Evolutionary conservation across 2,113 vertebrate genomes (phyloP).

Genomic region (Lipotes vexillifer): DNA sequence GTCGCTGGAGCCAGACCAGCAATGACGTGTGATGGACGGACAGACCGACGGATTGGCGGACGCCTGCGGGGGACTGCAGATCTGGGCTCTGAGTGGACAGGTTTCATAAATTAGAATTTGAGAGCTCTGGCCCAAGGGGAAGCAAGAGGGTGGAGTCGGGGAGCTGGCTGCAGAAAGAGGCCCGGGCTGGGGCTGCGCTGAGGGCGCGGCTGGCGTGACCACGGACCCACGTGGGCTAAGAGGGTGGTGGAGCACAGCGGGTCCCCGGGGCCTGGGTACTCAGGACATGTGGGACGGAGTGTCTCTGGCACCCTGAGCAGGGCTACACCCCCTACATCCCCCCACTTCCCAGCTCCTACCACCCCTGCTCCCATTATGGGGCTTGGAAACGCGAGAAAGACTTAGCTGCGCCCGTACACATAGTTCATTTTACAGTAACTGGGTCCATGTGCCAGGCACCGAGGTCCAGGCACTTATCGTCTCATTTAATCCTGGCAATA

Average conservation of each 20-base stretch:
- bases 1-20: background rate
- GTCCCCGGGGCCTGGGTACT: background rate
- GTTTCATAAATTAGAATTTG: background rate
- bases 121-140: background rate
- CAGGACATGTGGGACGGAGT: background rate
- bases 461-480: background rate
- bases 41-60: background rate
- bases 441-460: background rate
- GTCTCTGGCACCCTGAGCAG: background rate
- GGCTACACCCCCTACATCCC: rapidly evolving
- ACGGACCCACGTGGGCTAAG: background rate
- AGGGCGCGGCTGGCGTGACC: rapidly evolving
- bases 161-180: background rate
- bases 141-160: background rate
- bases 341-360: background rate
- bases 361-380: rapidly evolving
- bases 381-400: background rate
- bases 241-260: rapidly evolving
- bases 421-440: background rate
- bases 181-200: too few relatives aligned
- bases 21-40: background rate
- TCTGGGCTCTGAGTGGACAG: background rate
- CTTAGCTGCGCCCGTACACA: background rate
- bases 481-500: background rate
- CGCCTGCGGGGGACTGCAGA: background rate